These are phyloP conservation scores for Acestrorhynchus altus DNA, from an alignment of 2,797 vertebrate genomes.

Conservation along the genomic window DNA sequence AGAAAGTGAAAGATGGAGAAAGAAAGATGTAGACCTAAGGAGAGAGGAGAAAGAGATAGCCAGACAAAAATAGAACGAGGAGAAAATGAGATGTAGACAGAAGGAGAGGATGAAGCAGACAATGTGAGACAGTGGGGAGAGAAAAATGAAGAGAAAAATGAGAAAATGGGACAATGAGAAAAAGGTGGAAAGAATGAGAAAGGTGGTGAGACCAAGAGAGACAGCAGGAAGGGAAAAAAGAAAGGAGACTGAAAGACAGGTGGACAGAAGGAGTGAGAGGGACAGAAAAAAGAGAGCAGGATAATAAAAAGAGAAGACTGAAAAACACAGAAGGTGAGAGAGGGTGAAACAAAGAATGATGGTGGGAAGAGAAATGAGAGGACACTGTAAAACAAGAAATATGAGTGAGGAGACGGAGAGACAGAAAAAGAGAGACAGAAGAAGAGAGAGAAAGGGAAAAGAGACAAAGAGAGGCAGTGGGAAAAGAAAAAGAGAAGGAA, in stretches of 20 bases:
- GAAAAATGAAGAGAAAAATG: not conserved
- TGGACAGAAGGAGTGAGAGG: not conserved
- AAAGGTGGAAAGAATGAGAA: slow-evolving; percentile 34
- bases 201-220: not conserved
- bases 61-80: slow-evolving; percentile 31
- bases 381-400: not conserved
- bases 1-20: not conserved
- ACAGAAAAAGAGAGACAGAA: not conserved
- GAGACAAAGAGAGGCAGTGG: not conserved
- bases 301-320: no score
- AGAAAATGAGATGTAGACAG: not conserved
- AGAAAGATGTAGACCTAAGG: not conserved
- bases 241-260: not conserved
- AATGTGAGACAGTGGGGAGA: not conserved
- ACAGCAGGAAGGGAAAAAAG: not conserved
- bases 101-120: not conserved
- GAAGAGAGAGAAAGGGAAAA: not conserved
- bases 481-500: not conserved
- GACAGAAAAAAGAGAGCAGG: no score
- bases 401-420: not conserved
- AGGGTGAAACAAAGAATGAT: not conserved
- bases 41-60: no score
- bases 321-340: slow-evolving; percentile 27
- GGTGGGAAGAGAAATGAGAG: not conserved
- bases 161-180: not conserved